Evolutionary conservation across 2,113 vertebrate species (phyloP).

Genomic region (Nicator chloris): DNA sequence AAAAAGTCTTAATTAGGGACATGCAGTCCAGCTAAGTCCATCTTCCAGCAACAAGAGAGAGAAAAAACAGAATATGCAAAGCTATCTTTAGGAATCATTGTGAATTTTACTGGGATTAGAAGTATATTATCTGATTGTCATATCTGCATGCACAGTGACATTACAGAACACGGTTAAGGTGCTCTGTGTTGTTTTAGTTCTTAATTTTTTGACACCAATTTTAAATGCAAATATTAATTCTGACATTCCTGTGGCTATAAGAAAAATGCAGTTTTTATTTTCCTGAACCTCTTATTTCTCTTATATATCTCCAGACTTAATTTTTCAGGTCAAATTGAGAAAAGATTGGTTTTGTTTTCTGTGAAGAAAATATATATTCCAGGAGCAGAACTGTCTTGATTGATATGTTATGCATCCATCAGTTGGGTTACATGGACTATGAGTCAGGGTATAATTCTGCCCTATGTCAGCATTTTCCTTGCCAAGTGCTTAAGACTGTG

Average conservation of each 20-base stretch:
- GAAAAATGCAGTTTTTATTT: background rate
- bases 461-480: constrained; percentile 41
- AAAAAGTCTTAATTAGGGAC: background rate
- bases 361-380: constrained; percentile 29
- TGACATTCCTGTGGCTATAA: background rate
- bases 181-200: background rate
- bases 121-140: background rate
- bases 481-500: constrained; percentile 24
- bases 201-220: background rate
- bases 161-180: background rate
- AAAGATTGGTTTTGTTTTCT: background rate
- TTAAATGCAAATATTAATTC: background rate
- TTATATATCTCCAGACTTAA: background rate
- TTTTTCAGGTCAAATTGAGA: constrained; percentile 13
- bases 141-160: background rate
- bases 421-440: constrained; percentile 46
- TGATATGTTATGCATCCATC: constrained; percentile 55
- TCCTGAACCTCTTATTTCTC: background rate
- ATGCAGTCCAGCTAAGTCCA: background rate
- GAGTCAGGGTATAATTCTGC: constrained; percentile 64
- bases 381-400: constrained; percentile 47
- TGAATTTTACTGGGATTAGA: background rate
- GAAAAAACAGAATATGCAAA: background rate
- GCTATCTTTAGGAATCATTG: background rate
- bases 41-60: background rate